Evolutionary conservation across 2,113 vertebrate genomes (phyloP), one percentile per base, ranked within the genome.

Genomic region (Gymnarchus niloticus): DNA sequence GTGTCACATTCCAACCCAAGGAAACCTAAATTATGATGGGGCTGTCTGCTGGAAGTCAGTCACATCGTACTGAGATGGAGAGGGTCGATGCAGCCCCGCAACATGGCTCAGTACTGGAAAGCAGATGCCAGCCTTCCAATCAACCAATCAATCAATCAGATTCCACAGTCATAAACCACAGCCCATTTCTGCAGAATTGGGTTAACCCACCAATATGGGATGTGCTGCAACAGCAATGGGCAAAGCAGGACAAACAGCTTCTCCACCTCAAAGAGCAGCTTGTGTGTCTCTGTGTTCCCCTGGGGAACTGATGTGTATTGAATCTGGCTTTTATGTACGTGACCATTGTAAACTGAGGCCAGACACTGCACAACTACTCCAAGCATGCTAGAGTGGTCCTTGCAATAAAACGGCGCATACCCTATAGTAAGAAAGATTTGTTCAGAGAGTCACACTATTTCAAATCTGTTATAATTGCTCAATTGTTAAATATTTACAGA

Each of bases 81-180:
- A 82, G 10, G 44, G 56, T 85, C 59, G 86, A 61, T n/a, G 19
- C 59, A 88, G 91, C 90, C 90, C 87, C 91, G 88, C 87, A 81
- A 46, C 86, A 76, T 56, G 84, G 87, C 61, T 77, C 9, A 57
- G 56, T 81, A 6, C 46, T 87, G 73, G 80, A 87, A 89, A 90
- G 87, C 61, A 85, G 61, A 77, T 61, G 77, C 80, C 76, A 41
- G 14, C 83, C 48, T 19, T 33, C 59, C 81, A 54, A 61, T 88
- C 85, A 87, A 81, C 65, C 86, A 85, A 86, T 85, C 83, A 65
- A n/a, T n/a, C n/a, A n/a, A n/a, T n/a, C 85, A 86, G 46, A 81
- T 46, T 85, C 84, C 88, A 82, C 83, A 89, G 89, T 88, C 85
- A 87, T 88, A 90, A 89, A 89, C 90, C 88, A 82, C 21, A n/a